Percentiles rank a stretch among this genome's conserved stretches.
phyloP scores from a whole-genome alignment of 2,113 vertebrate genomes.

The Loxodonta africana region DNA sequence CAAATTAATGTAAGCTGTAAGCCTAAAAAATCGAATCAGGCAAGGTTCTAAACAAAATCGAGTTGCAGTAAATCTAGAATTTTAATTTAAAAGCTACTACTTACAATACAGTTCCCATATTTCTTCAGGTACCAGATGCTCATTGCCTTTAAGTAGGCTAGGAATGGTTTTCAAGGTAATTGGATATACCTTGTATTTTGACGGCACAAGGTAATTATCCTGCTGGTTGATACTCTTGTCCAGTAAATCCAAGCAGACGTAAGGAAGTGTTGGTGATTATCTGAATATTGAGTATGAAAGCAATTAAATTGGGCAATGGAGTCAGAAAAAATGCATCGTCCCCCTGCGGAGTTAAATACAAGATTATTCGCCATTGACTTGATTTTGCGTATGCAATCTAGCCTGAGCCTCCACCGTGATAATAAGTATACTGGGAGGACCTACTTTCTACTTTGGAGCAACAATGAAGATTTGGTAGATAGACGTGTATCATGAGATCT shows the following conservation, averaged over 20 bases:
- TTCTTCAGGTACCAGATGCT: not conserved
- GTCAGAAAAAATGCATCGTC: not conserved
- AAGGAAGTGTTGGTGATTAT: not conserved
- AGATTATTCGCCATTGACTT: not conserved
- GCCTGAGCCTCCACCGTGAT: not conserved
- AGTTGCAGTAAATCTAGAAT: not conserved
- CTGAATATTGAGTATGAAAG: not conserved
- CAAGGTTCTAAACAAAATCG: slow-evolving; percentile 25
- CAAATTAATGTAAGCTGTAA: slow-evolving; percentile 25
- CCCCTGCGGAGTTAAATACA: not conserved
- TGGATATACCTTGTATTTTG: slow-evolving; percentile 4
- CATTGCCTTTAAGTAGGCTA: not conserved
- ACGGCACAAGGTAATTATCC: not conserved
- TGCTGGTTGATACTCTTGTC: not conserved
- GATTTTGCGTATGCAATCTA: not conserved
- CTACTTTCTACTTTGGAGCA: not conserved
- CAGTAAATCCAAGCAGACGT: not conserved
- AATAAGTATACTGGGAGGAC: not conserved
- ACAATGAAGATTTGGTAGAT: not conserved
- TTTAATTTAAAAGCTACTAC: slow-evolving; percentile 38
- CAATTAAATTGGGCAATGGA: not conserved
- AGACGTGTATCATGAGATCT: not conserved
- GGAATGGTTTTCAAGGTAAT: not conserved
- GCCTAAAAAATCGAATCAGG: slow-evolving; percentile 47
- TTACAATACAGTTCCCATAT: not conserved